Percentiles rank a stretch among this genome's conserved stretches.
Evolutionary conservation across 2,888 invertebrate species (phyloP).

Genomic region (Apocheima hispidaria): DNA sequence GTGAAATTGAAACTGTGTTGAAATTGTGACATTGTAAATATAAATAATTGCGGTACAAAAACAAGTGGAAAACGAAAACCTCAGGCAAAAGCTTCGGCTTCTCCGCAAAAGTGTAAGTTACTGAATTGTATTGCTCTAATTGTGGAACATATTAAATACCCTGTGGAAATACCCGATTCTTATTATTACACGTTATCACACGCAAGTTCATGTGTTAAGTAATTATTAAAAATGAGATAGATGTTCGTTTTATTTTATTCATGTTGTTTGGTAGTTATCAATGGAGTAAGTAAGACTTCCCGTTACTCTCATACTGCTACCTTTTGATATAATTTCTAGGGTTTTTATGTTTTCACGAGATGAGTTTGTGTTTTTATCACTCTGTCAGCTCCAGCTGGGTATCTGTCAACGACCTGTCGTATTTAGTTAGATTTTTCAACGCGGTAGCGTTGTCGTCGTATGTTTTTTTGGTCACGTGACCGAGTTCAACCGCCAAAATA

Average conservation of each 20-base stretch:
- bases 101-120: neutral
- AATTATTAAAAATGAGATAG: too few species aligned
- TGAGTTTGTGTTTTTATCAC: slow-evolving; percentile 12
- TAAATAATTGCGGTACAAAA: neutral
- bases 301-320: too few species aligned
- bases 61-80: neutral
- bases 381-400: slow-evolving; percentile 11
- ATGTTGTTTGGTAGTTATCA: neutral
- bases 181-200: neutral
- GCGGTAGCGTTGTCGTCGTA: slow-evolving; percentile 55
- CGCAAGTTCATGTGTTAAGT: neutral
- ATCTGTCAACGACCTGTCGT: slow-evolving; percentile 54
- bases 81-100: neutral
- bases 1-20: too few species aligned
- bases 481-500: slow-evolving; percentile 81
- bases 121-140: neutral
- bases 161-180: too few species aligned
- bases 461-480: slow-evolving; percentile 81
- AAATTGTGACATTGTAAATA: too few species aligned
- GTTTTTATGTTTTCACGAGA: neutral
- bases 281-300: neutral
- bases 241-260: too few species aligned
- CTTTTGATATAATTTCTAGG: neutral
- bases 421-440: slow-evolving; percentile 59
- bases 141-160: neutral